phyloP scores from a whole-genome alignment of 2,113 vertebrate species.

The Budorcas taxicolor region DNA sequence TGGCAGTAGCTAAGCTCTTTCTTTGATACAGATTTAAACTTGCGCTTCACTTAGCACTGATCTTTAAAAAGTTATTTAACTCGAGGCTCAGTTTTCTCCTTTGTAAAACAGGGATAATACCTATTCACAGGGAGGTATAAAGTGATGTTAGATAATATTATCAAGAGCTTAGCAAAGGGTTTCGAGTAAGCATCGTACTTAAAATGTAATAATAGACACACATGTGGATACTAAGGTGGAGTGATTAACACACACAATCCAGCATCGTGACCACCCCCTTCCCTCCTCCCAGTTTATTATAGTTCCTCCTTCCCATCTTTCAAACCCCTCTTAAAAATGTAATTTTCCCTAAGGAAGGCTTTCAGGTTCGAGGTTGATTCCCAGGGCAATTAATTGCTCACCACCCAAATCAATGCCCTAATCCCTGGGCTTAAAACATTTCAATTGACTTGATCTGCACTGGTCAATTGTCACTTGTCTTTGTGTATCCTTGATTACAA shows the following conservation, averaged over 20 bases:
- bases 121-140: not conserved
- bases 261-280: not conserved
- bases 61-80: conserved; percentile 23
- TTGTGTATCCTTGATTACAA: not conserved
- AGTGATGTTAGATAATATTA: conserved; percentile 8
- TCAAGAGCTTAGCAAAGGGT: conserved; percentile 11
- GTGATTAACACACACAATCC: not conserved
- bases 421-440: conserved; percentile 8
- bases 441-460: not conserved
- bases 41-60: conserved; percentile 1
- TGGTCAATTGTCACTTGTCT: not conserved
- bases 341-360: not conserved
- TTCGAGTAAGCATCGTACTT: not conserved
- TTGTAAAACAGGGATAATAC: conserved; percentile 14
- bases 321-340: not conserved
- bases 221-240: not conserved
- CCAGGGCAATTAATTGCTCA: not conserved
- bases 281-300: not conserved
- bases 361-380: not conserved
- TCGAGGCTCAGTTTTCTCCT: not conserved
- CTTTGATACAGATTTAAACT: not conserved
- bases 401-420: conserved; percentile 9
- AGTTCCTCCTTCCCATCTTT: not conserved
- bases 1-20: not conserved
- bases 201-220: not conserved